These are phyloP conservation scores for Aurelia sp. DNA, from an alignment of 30 jellyfish, hydroid and myxozoan species.

Conservation along the genomic window DNA sequence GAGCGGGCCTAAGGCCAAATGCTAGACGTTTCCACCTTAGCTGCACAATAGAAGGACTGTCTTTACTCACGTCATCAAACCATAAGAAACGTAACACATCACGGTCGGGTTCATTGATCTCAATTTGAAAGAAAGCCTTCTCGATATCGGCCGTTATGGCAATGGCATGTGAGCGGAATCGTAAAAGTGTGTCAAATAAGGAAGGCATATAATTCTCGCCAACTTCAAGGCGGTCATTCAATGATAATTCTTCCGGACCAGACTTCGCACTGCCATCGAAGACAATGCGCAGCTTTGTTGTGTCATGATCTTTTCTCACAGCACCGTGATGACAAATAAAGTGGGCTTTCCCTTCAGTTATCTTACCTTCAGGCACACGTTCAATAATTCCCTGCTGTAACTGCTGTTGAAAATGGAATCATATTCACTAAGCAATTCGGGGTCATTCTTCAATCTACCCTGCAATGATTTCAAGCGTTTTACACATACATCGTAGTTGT, in stretches of 20 bases:
- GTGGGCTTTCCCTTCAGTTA: background rate
- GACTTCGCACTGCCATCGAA: slow-evolving; percentile 53
- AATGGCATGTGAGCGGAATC: slow-evolving; percentile 14
- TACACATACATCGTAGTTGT: slow-evolving; percentile 11
- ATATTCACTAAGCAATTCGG: slow-evolving; percentile 34
- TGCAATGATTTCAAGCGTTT: slow-evolving; percentile 27
- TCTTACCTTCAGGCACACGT: slow-evolving; percentile 2
- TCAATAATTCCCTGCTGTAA: slow-evolving; percentile 29
- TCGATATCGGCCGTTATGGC: slow-evolving; percentile 17
- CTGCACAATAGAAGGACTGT: background rate
- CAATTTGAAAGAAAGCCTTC: slow-evolving; percentile 3
- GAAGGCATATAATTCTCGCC: slow-evolving; percentile 19
- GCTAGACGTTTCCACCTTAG: background rate
- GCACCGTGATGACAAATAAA: slow-evolving; percentile 54
- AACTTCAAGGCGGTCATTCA: slow-evolving; percentile 18
- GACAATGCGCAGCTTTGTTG: slow-evolving; percentile 38
- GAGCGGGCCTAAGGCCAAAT: background rate
- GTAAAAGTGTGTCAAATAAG: background rate
- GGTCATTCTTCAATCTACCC: slow-evolving; percentile 21
- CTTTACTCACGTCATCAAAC: background rate
- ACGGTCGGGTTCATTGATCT: background rate
- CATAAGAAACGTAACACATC: background rate
- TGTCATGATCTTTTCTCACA: slow-evolving; percentile 45
- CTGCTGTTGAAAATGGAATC: slow-evolving; percentile 39
- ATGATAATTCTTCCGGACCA: slow-evolving; percentile 10